Evolutionary conservation across 2,888 invertebrate genomes (phyloP).

Genomic region (Tetramorium bicarinatum): DNA sequence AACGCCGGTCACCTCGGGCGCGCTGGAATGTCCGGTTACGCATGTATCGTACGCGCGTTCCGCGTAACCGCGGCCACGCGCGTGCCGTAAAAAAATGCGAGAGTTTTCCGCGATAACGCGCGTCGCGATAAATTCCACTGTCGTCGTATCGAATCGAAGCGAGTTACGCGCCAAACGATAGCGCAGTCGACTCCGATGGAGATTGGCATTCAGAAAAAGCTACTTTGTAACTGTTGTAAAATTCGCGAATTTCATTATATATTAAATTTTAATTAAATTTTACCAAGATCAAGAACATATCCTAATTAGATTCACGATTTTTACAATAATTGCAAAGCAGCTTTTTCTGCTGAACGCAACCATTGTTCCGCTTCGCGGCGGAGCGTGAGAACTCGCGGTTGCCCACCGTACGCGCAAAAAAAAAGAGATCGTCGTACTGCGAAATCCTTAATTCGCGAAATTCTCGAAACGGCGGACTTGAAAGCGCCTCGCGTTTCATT

Average conservation of each 20-base stretch:
- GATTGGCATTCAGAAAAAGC: no score
- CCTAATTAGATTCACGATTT: no score
- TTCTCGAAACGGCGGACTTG: background rate
- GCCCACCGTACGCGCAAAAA: background rate
- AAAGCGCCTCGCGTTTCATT: background rate
- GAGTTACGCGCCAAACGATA: conserved; percentile 1
- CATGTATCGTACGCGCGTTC: background rate
- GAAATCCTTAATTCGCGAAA: background rate
- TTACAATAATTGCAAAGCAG: no score
- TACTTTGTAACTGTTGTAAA: no score
- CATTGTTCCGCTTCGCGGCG: background rate
- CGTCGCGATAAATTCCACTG: conserved; percentile 18
- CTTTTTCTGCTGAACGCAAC: no score
- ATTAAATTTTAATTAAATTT: no score
- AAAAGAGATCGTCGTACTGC: background rate
- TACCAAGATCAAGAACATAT: no score
- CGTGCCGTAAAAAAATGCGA: conserved; percentile 16
- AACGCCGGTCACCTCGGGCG: background rate
- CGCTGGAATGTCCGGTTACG: conserved; percentile 39
- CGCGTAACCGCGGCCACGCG: conserved; percentile 19
- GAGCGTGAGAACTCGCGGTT: background rate
- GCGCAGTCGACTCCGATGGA: background rate
- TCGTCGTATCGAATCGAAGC: conserved; percentile 13
- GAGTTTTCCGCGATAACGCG: conserved; percentile 47
- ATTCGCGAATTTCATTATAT: no score